Conservation (phyloP, 1,140 invertebrate species). For the Stenopsyche tienmushanensis region DNA sequence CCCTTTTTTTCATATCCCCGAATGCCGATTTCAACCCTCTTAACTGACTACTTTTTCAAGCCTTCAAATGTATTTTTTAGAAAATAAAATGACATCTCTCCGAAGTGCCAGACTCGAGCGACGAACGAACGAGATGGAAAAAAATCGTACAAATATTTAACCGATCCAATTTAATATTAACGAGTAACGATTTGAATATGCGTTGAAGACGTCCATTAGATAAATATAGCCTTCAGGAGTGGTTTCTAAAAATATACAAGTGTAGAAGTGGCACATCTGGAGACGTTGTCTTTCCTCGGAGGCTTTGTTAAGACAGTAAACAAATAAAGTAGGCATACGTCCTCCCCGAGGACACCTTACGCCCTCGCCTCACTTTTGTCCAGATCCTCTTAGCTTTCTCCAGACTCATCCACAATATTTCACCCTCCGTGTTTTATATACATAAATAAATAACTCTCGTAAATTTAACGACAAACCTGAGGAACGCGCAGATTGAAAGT, state of each 20-base stretch:
- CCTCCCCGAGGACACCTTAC: slow-evolving; percentile 2
- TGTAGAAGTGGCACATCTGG: neutral
- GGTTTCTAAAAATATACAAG: neutral
- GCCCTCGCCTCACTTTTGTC: neutral
- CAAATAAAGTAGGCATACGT: slow-evolving; percentile 6
- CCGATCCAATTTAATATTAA: too few relatives aligned
- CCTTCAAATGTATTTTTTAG: neutral
- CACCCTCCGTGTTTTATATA: neutral
- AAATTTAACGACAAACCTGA: too few relatives aligned
- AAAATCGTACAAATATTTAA: too few relatives aligned
- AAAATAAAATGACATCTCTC: neutral
- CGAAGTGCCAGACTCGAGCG: neutral
- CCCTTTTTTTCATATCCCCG: neutral
- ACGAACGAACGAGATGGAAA: too few relatives aligned
- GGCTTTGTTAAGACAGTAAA: slow-evolving; percentile 5
- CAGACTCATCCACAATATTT: neutral
- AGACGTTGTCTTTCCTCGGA: neutral
- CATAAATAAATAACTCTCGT: neutral
- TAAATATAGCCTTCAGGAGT: neutral
- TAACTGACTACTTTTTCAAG: slow-evolving; percentile 2
- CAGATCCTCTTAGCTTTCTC: neutral
- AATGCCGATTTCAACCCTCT: slow-evolving; percentile 3
- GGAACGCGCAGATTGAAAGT: too few relatives aligned
- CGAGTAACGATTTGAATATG: too few relatives aligned
- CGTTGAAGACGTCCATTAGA: too few relatives aligned